These are phyloP conservation scores for Diarsia brunnea DNA, from an alignment of 2,888 invertebrate species.

Conservation along the genomic window DNA sequence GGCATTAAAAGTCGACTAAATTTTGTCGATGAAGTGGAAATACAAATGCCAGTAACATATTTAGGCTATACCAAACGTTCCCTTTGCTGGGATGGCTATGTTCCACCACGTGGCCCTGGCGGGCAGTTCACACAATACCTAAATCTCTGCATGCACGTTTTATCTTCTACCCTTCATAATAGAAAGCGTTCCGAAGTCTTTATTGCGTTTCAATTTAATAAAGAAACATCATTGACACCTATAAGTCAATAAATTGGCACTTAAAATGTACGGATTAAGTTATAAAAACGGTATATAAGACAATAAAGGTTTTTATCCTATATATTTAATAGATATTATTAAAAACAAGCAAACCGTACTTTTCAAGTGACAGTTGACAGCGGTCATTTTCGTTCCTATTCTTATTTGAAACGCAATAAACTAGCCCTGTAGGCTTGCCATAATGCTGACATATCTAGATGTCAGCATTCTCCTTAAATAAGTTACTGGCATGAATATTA, in stretches of 20 bases:
- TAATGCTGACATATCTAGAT: background rate
- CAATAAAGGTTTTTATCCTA: background rate
- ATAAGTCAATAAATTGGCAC: too few relatives aligned
- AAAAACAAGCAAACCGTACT: background rate
- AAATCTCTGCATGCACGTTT: background rate
- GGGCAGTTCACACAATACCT: background rate
- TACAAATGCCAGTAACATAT: background rate
- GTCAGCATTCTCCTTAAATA: background rate
- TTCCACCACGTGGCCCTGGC: background rate
- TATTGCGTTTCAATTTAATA: background rate
- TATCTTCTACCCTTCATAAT: background rate
- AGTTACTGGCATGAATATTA: slow-evolving; percentile 2
- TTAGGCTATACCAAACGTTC: background rate
- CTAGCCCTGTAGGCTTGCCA: background rate
- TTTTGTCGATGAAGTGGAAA: background rate
- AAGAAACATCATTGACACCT: too few relatives aligned
- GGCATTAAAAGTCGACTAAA: slow-evolving; percentile 41
- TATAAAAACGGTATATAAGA: background rate
- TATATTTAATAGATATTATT: background rate
- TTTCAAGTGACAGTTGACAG: background rate
- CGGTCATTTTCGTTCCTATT: background rate
- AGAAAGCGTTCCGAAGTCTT: background rate
- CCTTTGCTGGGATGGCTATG: background rate
- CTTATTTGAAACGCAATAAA: background rate
- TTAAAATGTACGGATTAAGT: background rate